Conservation (phyloP, 2,888 invertebrate genomes). For the Orchesella flavescens region DNA sequence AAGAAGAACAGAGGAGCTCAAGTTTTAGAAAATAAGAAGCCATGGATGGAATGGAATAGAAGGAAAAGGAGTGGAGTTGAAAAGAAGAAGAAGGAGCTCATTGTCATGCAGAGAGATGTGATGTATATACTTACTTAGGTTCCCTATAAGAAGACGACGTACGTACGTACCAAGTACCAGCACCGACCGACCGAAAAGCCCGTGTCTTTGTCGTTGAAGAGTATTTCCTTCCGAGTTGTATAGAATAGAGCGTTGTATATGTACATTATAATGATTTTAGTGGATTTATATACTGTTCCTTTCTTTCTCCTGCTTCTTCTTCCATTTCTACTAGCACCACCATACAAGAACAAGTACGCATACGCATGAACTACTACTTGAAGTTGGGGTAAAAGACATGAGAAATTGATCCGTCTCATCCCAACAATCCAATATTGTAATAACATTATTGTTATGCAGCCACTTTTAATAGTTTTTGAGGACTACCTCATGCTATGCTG, state of each 20-base stretch:
- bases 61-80: constrained; percentile 8
- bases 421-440: constrained; percentile 58
- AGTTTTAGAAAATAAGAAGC: constrained; percentile 17
- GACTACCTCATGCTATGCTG: background rate
- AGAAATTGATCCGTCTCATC: constrained; percentile 57
- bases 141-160: background rate
- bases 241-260: background rate
- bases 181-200: background rate
- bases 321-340: background rate
- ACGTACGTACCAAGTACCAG: background rate
- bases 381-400: constrained; percentile 19
- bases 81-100: constrained; percentile 50
- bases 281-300: background rate
- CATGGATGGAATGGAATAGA: background rate
- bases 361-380: constrained; percentile 35
- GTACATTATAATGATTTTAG: background rate
- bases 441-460: constrained; percentile 49
- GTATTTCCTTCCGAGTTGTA: background rate
- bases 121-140: too few relatives aligned
- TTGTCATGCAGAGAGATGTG: constrained; percentile 63
- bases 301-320: background rate
- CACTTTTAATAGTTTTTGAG: constrained; percentile 49
- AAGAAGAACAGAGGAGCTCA: constrained; percentile 7
- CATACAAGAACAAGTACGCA: background rate
- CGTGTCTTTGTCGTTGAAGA: background rate